These are phyloP conservation scores for Champsocephalus esox DNA, from an alignment of 2,797 vertebrate species.

Conservation along the genomic window DNA sequence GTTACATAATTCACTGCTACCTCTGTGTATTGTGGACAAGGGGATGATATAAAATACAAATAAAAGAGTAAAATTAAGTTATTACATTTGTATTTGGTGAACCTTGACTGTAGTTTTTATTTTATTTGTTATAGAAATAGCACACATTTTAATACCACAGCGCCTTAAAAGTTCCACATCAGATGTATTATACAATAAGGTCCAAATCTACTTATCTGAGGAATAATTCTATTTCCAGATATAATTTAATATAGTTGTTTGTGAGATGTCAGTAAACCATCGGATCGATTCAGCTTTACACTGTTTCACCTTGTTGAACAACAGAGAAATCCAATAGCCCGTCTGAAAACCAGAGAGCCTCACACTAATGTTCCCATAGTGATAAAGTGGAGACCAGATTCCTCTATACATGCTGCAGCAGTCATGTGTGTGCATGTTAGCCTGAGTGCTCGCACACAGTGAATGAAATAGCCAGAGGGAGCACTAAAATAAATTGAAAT, in stretches of 20 bases:
- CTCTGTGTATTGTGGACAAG: not conserved
- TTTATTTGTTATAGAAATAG: no score
- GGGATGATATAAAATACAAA: not conserved
- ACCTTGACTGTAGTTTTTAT: no score
- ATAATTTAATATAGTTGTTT: slow-evolving; percentile 2
- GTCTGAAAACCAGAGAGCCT: not conserved
- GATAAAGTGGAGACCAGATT: slow-evolving; percentile 1
- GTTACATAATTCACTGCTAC: not conserved
- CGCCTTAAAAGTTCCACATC: not conserved
- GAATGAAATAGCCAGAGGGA: slow-evolving; percentile 52
- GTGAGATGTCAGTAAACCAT: not conserved
- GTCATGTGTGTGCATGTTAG: slow-evolving; percentile 5
- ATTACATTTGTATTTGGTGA: not conserved
- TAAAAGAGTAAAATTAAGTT: not conserved
- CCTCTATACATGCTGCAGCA: not conserved
- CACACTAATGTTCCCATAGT: slow-evolving; percentile 15
- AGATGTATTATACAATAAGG: not conserved
- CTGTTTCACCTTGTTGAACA: not conserved
- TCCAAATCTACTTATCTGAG: not conserved
- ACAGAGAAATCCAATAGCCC: not conserved
- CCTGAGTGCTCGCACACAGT: not conserved
- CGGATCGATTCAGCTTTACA: not conserved
- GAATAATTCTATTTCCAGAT: not conserved
- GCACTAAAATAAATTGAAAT: slow-evolving; percentile 62
- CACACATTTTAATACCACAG: not conserved